A percentile compares a stretch with the other conserved stretches of the same genome.
phyloP scores from a whole-genome alignment of 2,797 vertebrate species.

The Phataginus tricuspis region DNA sequence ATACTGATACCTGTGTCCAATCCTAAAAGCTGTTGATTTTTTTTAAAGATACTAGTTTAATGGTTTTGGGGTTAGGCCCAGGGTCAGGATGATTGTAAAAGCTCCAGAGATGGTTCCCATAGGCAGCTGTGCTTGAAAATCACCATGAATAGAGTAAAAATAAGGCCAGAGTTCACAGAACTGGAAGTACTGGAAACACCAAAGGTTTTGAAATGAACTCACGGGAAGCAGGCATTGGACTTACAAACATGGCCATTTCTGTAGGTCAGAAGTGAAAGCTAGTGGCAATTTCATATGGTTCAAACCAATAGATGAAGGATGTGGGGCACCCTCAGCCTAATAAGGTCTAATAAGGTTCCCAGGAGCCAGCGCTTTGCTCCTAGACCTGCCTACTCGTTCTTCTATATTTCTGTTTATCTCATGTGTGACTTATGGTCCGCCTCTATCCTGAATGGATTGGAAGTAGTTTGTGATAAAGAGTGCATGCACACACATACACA shows the following conservation, averaged over 20 bases:
- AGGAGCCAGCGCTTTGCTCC: neutral
- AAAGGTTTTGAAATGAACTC: neutral
- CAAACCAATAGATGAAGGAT: neutral
- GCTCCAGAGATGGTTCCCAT: neutral
- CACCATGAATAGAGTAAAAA: neutral
- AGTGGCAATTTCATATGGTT: neutral
- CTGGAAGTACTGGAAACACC: neutral
- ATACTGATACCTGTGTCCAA: neutral
- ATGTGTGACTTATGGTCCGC: neutral
- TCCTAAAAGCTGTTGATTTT: neutral
- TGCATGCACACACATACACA: too few relatives aligned
- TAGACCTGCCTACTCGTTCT: neutral
- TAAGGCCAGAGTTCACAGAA: neutral
- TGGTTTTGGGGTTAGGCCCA: neutral
- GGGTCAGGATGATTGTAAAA: neutral
- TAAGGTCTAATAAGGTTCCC: fast-evolving
- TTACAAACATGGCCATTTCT: neutral
- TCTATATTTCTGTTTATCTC: neutral
- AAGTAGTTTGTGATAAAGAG: neutral
- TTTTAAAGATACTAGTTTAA: neutral
- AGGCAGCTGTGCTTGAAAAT: neutral
- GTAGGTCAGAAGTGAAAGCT: neutral
- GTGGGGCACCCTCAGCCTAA: neutral
- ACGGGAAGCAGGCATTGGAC: neutral
- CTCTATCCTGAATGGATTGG: neutral